Evolutionary conservation across 2,797 vertebrate genomes (phyloP), one percentile per base, ranked within the genome.

Genomic region (Aeoliscus strigatus): DNA sequence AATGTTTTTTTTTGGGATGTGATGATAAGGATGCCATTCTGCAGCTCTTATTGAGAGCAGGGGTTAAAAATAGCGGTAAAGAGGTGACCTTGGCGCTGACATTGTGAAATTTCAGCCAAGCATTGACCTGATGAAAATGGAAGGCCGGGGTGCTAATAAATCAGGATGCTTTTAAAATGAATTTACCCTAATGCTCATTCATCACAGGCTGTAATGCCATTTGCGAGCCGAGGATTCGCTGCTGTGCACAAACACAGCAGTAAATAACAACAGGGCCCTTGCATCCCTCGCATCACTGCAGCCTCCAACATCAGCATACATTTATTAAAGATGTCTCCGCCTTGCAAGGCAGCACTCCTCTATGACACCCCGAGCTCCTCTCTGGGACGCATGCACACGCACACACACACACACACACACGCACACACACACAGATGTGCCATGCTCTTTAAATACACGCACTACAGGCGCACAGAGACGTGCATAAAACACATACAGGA

Each of bases 151-250:
- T 41, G 80, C 91, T 94, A 94, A 98, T 98, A 99, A 98, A 98
- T 99, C 96, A 97, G 92, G 88, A 90, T 92, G 91, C 91, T 95
- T 97, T 97, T 96, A 97, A 99, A 99, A 99, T 96, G 96, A 98
- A 94, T 96, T 89, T 97, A 95, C 92, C 92, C 94, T 96, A 97
- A 97, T 94, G 92, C 93, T 93, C 94, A 94, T 99, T 98, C 92
- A 99, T 99, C 96, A 99, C 89, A 31, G 86, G 88, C 90, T 82
- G 90, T 94, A 94, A 97, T 94, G 93, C 93, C 92, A 94, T 96
- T 96, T 96, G 92, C 91, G 90, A 92, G 73, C 88, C 87, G 73
- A 66, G 87, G 90, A 92, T 95, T 87, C 87, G 88, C 92, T 79
- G 82, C 88, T 81, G 90, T 89, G 87, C 85, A 87, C 95, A 95